Percentiles rank a stretch among this genome's conserved stretches.
These are phyloP conservation scores for Falco berigora DNA, from an alignment of 2,797 vertebrate genomes.

Conservation along the genomic window DNA sequence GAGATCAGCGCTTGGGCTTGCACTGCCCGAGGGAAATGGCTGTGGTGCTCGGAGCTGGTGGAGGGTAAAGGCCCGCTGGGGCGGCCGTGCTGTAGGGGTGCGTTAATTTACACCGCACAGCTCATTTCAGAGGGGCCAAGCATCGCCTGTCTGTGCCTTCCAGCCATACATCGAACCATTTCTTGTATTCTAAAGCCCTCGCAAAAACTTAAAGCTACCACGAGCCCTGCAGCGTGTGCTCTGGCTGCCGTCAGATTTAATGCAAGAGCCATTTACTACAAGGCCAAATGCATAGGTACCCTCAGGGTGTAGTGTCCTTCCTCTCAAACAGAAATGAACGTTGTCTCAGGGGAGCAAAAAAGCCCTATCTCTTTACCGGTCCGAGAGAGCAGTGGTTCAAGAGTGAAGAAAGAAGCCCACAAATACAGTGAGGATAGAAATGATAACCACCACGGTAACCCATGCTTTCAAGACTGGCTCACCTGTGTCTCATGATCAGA, in stretches of 20 bases:
- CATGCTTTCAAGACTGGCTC: rapidly evolving
- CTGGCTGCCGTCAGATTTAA: rapidly evolving
- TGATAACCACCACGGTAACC: rapidly evolving
- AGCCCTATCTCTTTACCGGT: rapidly evolving
- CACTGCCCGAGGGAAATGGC: rapidly evolving
- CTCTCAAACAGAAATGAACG: not conserved
- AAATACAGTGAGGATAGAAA: not conserved
- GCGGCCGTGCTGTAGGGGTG: not conserved
- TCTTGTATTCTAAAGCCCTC: too few relatives aligned
- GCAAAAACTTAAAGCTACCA: rapidly evolving
- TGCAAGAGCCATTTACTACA: rapidly evolving
- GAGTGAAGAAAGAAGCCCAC: rapidly evolving
- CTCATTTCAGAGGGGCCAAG: not conserved
- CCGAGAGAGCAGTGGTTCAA: too few relatives aligned
- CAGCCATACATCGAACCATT: rapidly evolving
- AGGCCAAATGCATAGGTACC: too few relatives aligned
- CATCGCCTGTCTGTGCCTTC: rapidly evolving
- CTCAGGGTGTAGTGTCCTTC: not conserved
- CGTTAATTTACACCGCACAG: too few relatives aligned
- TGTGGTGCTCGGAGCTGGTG: rapidly evolving
- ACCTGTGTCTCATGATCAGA: not conserved
- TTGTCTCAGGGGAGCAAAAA: not conserved
- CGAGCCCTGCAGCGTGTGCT: rapidly evolving
- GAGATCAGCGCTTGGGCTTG: rapidly evolving
- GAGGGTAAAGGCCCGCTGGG: not conserved